Evolutionary conservation across 1,140 invertebrate species (phyloP), one percentile per base, ranked within the genome.

Genomic region (Harlomillsia oculata): DNA sequence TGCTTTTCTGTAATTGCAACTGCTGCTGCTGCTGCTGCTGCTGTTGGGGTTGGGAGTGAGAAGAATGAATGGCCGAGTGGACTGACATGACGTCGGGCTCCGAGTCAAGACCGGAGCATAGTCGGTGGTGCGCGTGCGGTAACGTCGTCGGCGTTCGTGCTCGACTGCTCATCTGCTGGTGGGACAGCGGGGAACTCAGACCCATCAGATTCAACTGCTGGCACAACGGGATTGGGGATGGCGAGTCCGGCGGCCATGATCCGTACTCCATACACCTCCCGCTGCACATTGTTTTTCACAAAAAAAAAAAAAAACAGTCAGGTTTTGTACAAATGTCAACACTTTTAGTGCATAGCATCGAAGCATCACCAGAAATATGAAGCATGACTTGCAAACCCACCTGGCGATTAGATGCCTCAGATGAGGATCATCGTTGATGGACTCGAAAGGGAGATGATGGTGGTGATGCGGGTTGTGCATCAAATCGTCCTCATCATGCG

Each of bases 21-120:
- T 82, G 72, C 82, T 85, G 76, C 91, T 80, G 80, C 89, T 90
- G 83, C 80, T 90, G 85, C 83, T 90, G 88, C 80, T 89, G 87
- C 80, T 91, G 88, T 40, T 63, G 59, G 16, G 56, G 55, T 36
- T 28, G 14, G 26, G 39, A 21, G 44, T 36, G 30, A 50, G 29
- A 50, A 50, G 18, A 28, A 23, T 32, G 21, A 37, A 32, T 32
- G 21, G 21, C 18, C 21, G 25, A 46, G 25, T 46, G 26, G 8
- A 46, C 25, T 29, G 25, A 28, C 44, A 45, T 5, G 18, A n/a
- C 11, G 2, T 25, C 20, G 13, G 16, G 9, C 26, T n/a, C 29
- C 11, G 11, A 6, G 14, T 30, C n/a, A 13, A 21, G 8, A 13
- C 13, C 44, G 16, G 14, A 9, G 39, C 39, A 41, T n/a, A n/a